phyloP scores from a whole-genome alignment of 2,113 vertebrate genomes.

The Opisthocomus hoazin region DNA sequence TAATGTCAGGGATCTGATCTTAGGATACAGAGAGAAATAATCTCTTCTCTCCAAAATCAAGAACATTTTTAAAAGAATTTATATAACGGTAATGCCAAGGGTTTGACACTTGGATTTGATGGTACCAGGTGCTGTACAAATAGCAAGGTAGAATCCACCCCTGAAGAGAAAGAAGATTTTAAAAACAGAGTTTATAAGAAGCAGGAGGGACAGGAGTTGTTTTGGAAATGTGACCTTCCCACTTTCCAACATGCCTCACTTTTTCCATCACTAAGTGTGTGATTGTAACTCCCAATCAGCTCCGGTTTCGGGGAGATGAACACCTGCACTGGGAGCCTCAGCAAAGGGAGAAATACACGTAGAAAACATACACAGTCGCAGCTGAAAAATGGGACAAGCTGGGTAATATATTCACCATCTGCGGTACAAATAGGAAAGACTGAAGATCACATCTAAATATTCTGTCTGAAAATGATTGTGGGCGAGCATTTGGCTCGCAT shows the following conservation, averaged over 20 bases:
- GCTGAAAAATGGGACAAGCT: neutral
- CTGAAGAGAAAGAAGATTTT: neutral
- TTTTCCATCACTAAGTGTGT: neutral
- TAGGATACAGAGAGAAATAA: neutral
- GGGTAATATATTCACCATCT: neutral
- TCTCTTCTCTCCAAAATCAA: neutral
- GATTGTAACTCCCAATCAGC: neutral
- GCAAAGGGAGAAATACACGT: neutral
- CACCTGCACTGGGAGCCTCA: neutral
- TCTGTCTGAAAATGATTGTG: neutral
- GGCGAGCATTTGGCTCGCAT: neutral
- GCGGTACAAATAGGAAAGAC: neutral
- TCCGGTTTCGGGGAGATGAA: neutral
- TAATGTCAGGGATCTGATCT: neutral
- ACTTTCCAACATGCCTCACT: neutral
- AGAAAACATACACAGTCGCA: neutral
- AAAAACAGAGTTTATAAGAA: neutral
- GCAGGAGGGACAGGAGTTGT: neutral
- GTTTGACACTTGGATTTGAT: neutral
- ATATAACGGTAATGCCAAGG: neutral
- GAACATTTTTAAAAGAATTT: neutral
- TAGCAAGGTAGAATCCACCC: neutral
- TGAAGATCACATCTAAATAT: slow-evolving; percentile 11
- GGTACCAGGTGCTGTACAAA: neutral
- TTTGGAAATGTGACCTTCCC: neutral